A percentile compares a stretch with the other conserved stretches of the same genome.
phyloP scores from a whole-genome alignment of 2,797 vertebrate genomes.

The Anableps anableps region DNA sequence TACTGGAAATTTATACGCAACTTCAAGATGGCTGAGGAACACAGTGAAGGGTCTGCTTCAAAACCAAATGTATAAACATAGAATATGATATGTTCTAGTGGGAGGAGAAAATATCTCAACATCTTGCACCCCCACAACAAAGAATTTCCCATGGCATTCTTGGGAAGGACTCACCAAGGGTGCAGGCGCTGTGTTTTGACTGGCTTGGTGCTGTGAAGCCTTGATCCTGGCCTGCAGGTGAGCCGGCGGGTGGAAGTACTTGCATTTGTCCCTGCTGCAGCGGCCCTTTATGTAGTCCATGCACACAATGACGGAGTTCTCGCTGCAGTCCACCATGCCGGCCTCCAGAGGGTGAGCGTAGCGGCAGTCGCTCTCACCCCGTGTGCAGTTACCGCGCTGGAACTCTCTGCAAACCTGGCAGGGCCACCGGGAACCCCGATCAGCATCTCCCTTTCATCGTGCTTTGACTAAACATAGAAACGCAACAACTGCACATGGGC shows the following conservation, averaged over 20 bases:
- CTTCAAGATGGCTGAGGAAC: background rate
- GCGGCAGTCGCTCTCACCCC: conserved; percentile 96
- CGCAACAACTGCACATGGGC: conserved; percentile 42
- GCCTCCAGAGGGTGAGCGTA: conserved; percentile 96
- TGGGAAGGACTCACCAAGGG: conserved; percentile 86
- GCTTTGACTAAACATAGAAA: conserved; percentile 45
- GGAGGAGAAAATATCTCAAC: background rate
- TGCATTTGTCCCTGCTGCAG: conserved; percentile 98
- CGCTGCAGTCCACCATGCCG: conserved; percentile 95
- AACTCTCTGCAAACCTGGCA: conserved; percentile 97
- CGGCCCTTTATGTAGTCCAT: conserved; percentile 99
- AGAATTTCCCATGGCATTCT: background rate
- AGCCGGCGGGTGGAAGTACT: conserved; percentile 98
- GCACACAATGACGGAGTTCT: conserved; percentile 98
- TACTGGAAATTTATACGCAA: background rate
- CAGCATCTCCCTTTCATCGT: conserved; percentile 50
- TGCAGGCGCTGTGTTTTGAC: conserved; percentile 87
- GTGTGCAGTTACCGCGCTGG: conserved; percentile 97
- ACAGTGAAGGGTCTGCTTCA: background rate
- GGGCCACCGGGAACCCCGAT: conserved; percentile 6
- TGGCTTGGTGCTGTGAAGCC: conserved; percentile 96
- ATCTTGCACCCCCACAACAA: background rate
- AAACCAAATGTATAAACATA: background rate
- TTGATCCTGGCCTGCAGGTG: conserved; percentile 99
- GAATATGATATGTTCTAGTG: background rate